Conservation (phyloP, 2,888 invertebrate genomes). For the Tipula lateralis region DNA sequence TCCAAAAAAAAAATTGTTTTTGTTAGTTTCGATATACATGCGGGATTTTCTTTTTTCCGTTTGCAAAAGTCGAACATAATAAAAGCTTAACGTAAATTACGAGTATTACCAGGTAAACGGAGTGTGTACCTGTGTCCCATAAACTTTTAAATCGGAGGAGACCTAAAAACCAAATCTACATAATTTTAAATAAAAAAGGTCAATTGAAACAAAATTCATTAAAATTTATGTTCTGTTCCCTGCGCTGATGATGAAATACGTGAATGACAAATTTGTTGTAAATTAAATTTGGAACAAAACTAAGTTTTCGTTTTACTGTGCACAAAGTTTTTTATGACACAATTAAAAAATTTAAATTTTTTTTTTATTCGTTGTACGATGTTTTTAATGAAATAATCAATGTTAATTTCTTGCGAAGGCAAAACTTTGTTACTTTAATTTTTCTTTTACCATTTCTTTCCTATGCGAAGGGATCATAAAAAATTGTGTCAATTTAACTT, state of each 20-base stretch:
- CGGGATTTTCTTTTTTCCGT: neutral
- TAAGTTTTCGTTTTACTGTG: neutral
- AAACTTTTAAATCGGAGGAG: neutral
- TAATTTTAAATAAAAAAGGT: neutral
- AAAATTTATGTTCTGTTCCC: neutral
- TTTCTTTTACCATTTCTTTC: neutral
- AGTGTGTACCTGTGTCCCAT: neutral
- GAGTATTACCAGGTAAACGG: too few species aligned
- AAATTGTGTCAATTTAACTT: neutral
- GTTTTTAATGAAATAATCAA: constrained; percentile 9
- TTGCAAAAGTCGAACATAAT: neutral
- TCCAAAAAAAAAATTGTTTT: neutral
- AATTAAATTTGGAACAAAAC: neutral
- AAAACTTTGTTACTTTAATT: neutral
- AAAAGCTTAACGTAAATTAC: neutral
- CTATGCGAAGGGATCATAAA: neutral
- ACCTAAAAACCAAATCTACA: neutral
- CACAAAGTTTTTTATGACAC: neutral
- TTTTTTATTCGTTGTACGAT: neutral
- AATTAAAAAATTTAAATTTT: neutral
- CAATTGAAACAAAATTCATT: neutral
- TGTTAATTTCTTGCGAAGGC: neutral
- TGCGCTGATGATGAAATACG: neutral
- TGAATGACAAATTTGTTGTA: neutral
- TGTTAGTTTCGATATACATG: neutral